A percentile compares a stretch with the other conserved stretches of the same genome.
Conservation (phyloP, 2,888 invertebrate genomes). For the Helicoverpa assulta region DNA sequence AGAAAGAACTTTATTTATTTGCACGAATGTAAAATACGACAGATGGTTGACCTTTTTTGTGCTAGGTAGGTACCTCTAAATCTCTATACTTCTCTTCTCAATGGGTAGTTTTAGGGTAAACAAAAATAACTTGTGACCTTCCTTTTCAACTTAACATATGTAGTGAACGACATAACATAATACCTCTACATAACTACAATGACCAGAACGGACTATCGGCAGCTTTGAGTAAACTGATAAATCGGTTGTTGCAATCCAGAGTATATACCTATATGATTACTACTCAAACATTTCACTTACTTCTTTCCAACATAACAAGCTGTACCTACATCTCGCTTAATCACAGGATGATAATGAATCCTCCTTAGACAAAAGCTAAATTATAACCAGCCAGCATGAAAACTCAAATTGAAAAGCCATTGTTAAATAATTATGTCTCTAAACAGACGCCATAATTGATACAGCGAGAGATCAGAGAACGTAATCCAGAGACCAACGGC, state of each 20-base stretch:
- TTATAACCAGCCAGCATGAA: background rate
- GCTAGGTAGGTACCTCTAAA: background rate
- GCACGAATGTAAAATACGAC: background rate
- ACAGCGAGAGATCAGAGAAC: slow-evolving; percentile 18
- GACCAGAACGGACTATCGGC: too few species aligned
- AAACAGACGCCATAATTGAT: slow-evolving; percentile 15
- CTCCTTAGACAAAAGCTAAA: background rate
- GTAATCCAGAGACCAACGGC: background rate
- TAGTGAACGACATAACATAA: too few species aligned
- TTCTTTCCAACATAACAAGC: too few species aligned
- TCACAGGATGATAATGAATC: background rate
- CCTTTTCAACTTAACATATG: too few species aligned
- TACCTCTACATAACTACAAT: too few species aligned
- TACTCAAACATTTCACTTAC: too few species aligned
- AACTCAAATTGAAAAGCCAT: background rate
- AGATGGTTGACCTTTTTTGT: background rate
- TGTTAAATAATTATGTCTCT: slow-evolving; percentile 13
- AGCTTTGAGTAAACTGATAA: too few species aligned
- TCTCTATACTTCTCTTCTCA: background rate
- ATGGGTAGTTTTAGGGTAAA: too few species aligned
- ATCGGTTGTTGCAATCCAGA: too few species aligned
- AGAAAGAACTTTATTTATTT: slow-evolving; percentile 11
- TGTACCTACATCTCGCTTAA: too few species aligned
- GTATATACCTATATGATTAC: too few species aligned
- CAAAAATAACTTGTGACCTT: too few species aligned